Conservation (phyloP, 2,888 invertebrate genomes). For the Bhutanitis thaidina region DNA sequence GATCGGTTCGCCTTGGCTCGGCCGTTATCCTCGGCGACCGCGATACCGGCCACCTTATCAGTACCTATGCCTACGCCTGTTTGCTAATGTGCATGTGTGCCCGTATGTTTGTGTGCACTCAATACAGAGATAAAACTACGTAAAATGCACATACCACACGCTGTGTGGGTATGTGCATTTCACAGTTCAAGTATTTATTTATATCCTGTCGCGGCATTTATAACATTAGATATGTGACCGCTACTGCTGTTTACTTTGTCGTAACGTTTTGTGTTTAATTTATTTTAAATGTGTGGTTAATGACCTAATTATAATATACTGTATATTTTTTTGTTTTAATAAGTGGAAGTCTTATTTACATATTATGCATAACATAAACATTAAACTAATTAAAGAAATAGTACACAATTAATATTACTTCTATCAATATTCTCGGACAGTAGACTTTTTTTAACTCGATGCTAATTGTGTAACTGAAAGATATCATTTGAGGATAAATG, state of each 20-base stretch:
- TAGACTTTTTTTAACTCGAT: too few relatives aligned
- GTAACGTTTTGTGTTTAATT: neutral
- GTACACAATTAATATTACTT: too few relatives aligned
- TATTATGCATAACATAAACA: too few relatives aligned
- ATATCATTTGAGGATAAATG: too few relatives aligned
- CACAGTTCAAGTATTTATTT: conserved; percentile 15
- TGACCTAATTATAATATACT: too few relatives aligned
- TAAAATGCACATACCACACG: too few relatives aligned
- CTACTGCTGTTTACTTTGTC: neutral
- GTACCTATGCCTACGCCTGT: conserved; percentile 30
- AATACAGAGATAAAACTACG: conserved; percentile 19
- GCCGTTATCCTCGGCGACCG: conserved; percentile 62
- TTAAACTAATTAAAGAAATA: too few relatives aligned
- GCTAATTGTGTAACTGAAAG: too few relatives aligned
- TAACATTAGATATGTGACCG: conserved; percentile 12
- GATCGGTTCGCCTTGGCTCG: conserved; percentile 62
- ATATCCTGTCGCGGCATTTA: conserved; percentile 5
- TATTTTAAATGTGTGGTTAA: neutral
- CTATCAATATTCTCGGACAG: too few relatives aligned
- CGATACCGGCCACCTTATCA: conserved; percentile 53
- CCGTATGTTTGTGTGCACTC: neutral
- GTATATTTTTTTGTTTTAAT: too few relatives aligned
- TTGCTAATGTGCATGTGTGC: conserved; percentile 42
- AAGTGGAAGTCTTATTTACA: too few relatives aligned
- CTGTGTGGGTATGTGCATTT: neutral